Conservation (phyloP, 2,888 invertebrate species). For the Agrotis clavis region DNA sequence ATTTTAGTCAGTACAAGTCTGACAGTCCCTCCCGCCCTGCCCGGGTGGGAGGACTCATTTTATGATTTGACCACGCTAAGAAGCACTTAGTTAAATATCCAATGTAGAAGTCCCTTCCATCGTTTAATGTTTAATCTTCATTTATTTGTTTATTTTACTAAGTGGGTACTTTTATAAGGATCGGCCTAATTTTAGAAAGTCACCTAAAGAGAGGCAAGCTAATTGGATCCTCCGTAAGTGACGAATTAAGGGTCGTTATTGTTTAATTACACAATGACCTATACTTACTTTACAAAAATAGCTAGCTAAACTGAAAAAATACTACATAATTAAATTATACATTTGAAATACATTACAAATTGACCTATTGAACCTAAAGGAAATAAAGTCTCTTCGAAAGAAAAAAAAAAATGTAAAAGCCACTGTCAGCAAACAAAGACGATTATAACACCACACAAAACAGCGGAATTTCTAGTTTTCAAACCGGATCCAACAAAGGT, state of each 20-base stretch:
- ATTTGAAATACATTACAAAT: no score
- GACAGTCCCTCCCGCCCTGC: no score
- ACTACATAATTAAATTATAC: no score
- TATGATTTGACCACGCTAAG: no score
- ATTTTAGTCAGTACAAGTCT: no score
- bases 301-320: no score
- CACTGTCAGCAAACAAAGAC: conserved; percentile 14
- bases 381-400: background rate
- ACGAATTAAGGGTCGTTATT: conserved; percentile 32
- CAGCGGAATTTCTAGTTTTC: conserved; percentile 34
- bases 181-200: conserved; percentile 5
- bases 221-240: conserved; percentile 24
- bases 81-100: background rate
- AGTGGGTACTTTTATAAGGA: background rate
- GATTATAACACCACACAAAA: conserved; percentile 23
- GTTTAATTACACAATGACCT: conserved; percentile 28
- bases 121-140: background rate
- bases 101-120: background rate
- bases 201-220: conserved; percentile 4
- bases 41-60: no score
- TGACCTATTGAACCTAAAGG: background rate
- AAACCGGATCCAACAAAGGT: conserved; percentile 41
- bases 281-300: no score
- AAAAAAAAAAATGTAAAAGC: background rate
- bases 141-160: background rate